Percentiles rank a stretch among this genome's conserved stretches.
Conservation (phyloP, 2,888 invertebrate species). For the Drosophila robusta region DNA sequence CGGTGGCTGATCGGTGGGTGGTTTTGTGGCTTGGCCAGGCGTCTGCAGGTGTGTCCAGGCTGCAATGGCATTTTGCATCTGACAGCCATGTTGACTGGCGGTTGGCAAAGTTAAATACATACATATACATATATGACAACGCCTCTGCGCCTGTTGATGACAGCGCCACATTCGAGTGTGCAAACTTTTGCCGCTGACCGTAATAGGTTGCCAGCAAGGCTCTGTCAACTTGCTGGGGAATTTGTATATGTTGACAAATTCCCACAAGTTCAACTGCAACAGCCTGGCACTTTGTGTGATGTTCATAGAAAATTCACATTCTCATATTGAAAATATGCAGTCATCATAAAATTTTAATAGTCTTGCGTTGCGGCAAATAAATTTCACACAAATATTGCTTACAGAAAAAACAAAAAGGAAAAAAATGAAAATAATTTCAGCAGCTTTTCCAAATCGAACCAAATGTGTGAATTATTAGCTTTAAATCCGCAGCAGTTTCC, state of each 20-base stretch:
- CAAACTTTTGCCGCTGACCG: slow-evolving; percentile 48
- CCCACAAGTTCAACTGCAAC: slow-evolving; percentile 19
- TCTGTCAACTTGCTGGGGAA: slow-evolving; percentile 10
- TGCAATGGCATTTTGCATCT: slow-evolving; percentile 34
- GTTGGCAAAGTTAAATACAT: slow-evolving; percentile 20
- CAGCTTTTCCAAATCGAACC: slow-evolving; percentile 6
- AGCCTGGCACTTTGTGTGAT: not conserved
- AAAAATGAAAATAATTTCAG: slow-evolving; percentile 6
- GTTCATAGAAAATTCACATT: slow-evolving; percentile 14
- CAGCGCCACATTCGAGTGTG: slow-evolving; percentile 48
- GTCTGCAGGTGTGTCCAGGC: slow-evolving; percentile 5
- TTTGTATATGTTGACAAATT: slow-evolving; percentile 40
- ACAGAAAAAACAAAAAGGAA: not conserved
- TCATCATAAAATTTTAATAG: slow-evolving; percentile 44
- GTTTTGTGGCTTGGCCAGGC: not conserved
- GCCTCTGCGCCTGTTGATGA: slow-evolving; percentile 41
- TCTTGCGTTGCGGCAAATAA: slow-evolving; percentile 38
- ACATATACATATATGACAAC: slow-evolving; percentile 31
- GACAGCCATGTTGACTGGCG: slow-evolving; percentile 32
- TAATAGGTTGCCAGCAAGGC: slow-evolving; percentile 43
- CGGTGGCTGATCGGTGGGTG: not conserved
- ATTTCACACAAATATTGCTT: slow-evolving; percentile 28
- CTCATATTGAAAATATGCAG: not conserved
- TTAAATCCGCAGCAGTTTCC: slow-evolving; percentile 22
- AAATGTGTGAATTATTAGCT: slow-evolving; percentile 39